Base-by-base conservation (phyloP, 2,797 vertebrate species). In the Diplodus sargus region DNA sequence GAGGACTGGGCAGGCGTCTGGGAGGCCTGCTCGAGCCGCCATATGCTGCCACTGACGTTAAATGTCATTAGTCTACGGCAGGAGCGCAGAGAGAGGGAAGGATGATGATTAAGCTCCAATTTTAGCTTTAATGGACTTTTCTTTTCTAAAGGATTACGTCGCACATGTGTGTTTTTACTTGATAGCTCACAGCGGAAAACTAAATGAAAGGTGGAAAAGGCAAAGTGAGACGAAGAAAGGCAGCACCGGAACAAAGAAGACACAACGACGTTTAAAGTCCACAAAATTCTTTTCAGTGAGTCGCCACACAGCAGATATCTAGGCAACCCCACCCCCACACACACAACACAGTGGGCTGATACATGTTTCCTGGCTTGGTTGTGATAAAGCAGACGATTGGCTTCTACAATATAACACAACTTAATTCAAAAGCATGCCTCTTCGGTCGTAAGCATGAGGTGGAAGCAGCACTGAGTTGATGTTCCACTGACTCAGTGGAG, bases 1-100 rank as follows among this genome's bases (percentile, higher is more conserved):
- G 86, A 85, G 79, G 84, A 76, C 83, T 86, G 79, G 74, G 39
- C 23, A 64, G 83, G 77, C 71, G 84, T 85, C 91, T 89, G 89
- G 42, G 68, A 81, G 87, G 79, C 84, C 84, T 83, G 89, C 77
- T 78, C 7, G 52, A 84, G 83, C 18, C 18, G n/a, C 87, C 89
- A 79, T 84, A 58, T 70, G 84, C 78, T 74, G 71, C 54, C 56
- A 56, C 85, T 51, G 22, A 71, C 18, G 43, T 75, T 82, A 82
- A 84, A 85, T 78, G 82, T 86, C 80, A 87, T 89, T 89, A 86
- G 72, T 57, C 62, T 52, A 12, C 73, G 68, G 72, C 75, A 71
- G 74, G 48, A 74, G 2, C 82, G 82, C 53, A 84, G 68, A 54
- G 48, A 73, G 43, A 45, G 15, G 49, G 67, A 54, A 68, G 39